Conservation (phyloP, 2,113 vertebrate species). For the Nycticebus coucang region DNA sequence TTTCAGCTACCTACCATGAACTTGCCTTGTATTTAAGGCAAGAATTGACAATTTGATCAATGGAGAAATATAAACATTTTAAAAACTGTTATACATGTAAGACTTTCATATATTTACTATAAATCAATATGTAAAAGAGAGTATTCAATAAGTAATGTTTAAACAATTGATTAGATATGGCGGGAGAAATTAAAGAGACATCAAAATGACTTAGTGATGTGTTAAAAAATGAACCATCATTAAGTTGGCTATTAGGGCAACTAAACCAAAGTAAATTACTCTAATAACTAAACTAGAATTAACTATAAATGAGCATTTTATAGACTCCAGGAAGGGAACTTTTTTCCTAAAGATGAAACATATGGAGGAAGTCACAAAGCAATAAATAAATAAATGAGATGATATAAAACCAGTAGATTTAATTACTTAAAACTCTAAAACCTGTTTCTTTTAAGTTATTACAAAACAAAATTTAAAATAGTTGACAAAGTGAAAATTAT, state of each 20-base stretch:
- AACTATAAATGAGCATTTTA: not conserved
- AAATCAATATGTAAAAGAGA: constrained; percentile 28
- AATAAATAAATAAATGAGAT: not conserved
- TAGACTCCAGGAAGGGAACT: not conserved
- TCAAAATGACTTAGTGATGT: not conserved
- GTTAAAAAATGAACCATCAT: not conserved
- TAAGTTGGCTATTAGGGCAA: not conserved
- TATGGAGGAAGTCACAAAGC: constrained; percentile 12
- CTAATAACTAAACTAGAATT: not conserved
- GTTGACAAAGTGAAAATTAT: constrained; percentile 28
- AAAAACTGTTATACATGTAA: constrained; percentile 21
- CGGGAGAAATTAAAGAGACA: constrained; percentile 1
- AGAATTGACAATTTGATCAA: constrained; percentile 53
- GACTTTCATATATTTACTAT: constrained; percentile 30
- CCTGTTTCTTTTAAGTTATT: not conserved
- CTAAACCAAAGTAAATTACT: not conserved
- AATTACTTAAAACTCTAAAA: constrained; percentile 48
- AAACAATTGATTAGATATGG: constrained; percentile 31
- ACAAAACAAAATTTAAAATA: constrained; percentile 3
- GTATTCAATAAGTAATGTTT: not conserved
- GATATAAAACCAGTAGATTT: not conserved
- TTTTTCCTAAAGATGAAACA: not conserved
- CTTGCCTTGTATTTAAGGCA: not conserved
- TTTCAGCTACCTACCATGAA: constrained; percentile 17
- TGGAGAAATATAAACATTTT: constrained; percentile 31